Percentiles rank a stretch among this genome's conserved stretches.
phyloP scores from a whole-genome alignment of 2,888 invertebrate genomes.

The Pristionchus mayeri region DNA sequence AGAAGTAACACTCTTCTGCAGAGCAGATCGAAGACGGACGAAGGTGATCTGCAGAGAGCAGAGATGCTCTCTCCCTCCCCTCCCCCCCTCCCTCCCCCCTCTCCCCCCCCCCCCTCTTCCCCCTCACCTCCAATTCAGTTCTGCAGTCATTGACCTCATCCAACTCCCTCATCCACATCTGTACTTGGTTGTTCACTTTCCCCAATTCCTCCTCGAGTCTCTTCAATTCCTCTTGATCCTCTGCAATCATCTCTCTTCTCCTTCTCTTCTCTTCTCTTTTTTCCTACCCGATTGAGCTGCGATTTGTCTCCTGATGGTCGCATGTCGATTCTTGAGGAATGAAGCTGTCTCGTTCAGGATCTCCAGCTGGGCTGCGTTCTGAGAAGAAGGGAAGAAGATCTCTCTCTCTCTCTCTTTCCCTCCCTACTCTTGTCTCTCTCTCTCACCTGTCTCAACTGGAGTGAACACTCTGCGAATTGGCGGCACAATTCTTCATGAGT shows the following conservation, averaged over 20 bases:
- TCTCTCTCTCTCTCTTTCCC: neutral
- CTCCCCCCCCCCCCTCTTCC: too few species aligned
- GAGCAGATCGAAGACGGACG: conserved; percentile 67
- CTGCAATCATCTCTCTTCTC: conserved; percentile 1
- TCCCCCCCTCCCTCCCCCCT: too few species aligned
- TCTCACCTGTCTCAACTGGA: conserved; percentile 56
- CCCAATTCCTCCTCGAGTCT: conserved; percentile 42
- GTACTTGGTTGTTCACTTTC: conserved; percentile 60
- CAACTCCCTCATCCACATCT: conserved; percentile 71
- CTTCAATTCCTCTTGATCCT: conserved; percentile 26
- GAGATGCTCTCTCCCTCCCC: too few species aligned
- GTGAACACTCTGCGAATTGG: conserved; percentile 57
- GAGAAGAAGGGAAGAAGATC: conserved; percentile 39
- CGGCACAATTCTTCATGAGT: conserved; percentile 58
- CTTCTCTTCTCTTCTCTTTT: too few species aligned
- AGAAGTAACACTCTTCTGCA: conserved; percentile 71
- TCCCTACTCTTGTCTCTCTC: neutral
- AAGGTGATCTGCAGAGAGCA: conserved; percentile 64
- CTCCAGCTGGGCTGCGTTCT: conserved; percentile 72
- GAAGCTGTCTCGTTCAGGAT: conserved; percentile 72
- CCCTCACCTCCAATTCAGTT: conserved; percentile 68
- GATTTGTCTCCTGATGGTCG: conserved; percentile 63
- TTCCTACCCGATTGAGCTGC: conserved; percentile 55
- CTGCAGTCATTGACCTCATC: conserved; percentile 72
- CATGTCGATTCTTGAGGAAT: conserved; percentile 66